These are phyloP conservation scores for Paraescarpia echinospica DNA, from an alignment of 1,140 invertebrate genomes.

Conservation along the genomic window DNA sequence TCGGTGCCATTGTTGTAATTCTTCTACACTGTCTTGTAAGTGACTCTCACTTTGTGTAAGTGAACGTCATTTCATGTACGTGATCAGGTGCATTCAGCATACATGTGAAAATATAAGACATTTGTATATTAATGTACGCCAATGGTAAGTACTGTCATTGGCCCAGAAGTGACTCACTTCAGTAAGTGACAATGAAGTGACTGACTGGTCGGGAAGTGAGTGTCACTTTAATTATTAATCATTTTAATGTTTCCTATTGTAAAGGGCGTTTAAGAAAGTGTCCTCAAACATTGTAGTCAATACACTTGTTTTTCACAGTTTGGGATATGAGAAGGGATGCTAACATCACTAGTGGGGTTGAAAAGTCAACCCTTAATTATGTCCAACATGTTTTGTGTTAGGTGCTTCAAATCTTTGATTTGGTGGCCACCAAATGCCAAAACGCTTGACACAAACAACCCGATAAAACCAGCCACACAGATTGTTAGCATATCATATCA, in stretches of 20 bases:
- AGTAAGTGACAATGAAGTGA: background rate
- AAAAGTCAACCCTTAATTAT: background rate
- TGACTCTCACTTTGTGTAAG: background rate
- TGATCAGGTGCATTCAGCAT: background rate
- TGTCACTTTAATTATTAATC: conserved; percentile 2
- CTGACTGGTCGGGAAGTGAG: background rate
- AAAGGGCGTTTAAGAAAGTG: background rate
- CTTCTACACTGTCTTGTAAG: background rate
- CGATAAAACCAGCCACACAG: background rate
- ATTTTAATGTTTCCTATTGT: background rate
- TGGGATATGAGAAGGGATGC: background rate
- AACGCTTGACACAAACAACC: background rate
- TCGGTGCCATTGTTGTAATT: background rate
- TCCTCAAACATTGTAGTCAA: background rate
- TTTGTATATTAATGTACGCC: background rate
- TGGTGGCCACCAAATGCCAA: background rate
- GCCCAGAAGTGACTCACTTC: background rate
- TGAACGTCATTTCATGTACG: background rate
- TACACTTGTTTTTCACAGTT: background rate
- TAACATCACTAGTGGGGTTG: background rate
- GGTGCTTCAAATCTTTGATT: background rate
- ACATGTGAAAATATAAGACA: background rate
- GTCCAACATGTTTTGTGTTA: background rate
- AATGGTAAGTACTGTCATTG: background rate
- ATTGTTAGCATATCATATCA: background rate